Evolutionary conservation across 2,797 vertebrate species (phyloP).

Genomic region (Lepus townsendii): DNA sequence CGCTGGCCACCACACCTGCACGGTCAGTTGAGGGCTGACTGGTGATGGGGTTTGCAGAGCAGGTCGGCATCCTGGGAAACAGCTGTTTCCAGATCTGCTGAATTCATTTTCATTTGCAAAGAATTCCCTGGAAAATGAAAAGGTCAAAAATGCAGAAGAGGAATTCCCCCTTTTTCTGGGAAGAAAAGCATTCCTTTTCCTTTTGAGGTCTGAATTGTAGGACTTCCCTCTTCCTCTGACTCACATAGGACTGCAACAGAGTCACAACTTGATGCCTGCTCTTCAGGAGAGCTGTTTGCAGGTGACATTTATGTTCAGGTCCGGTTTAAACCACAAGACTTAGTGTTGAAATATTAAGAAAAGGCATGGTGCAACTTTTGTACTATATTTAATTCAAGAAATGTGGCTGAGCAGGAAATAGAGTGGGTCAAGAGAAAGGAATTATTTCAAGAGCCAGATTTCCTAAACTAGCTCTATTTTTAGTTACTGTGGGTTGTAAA

Average conservation of each 20-base stretch:
- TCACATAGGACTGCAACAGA: neutral
- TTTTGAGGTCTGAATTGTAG: neutral
- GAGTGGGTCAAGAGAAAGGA: neutral
- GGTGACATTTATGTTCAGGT: slow-evolving; percentile 32
- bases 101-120: neutral
- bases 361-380: slow-evolving; percentile 44
- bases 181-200: neutral
- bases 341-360: slow-evolving; percentile 55
- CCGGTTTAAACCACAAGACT: neutral
- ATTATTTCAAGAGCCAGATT: neutral
- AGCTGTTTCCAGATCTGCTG: neutral
- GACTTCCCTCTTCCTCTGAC: neutral
- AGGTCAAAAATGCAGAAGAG: neutral
- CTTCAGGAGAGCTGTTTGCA: neutral
- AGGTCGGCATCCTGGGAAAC: too few relatives aligned
- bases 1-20: rapidly evolving
- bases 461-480: neutral
- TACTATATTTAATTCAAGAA: slow-evolving; percentile 32
- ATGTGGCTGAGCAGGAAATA: neutral
- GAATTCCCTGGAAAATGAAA: slow-evolving; percentile 40
- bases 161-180: slow-evolving; percentile 32
- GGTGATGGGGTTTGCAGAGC: too few relatives aligned
- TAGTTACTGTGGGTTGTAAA: neutral
- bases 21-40: too few relatives aligned
- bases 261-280: neutral